Evolutionary conservation across 2,888 invertebrate genomes (phyloP), one percentile per base, ranked within the genome.

Genomic region (Leptopterna dolabrata): DNA sequence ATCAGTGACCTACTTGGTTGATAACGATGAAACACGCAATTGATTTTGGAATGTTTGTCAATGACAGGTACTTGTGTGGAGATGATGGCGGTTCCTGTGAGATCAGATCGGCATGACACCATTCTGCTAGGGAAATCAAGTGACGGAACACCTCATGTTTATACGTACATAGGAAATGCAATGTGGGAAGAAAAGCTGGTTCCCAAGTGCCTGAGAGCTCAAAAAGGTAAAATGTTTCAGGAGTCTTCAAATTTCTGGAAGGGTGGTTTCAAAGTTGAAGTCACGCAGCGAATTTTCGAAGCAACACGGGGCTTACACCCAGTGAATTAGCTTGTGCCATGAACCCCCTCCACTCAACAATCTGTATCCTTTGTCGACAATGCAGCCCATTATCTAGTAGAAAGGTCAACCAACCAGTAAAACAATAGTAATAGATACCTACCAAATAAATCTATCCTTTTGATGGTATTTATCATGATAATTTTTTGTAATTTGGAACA

Each of bases 81-180:
- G 45, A 78, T 78, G 45, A 43, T 78, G 0, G 45, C 45, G 0
- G 11, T 78, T 43, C 78, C 78, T 1, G 19, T 78, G 3, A 45
- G 24, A 24, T 45, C 78, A 3, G 24, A 41, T 7, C 41, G 45
- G 1, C 43, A 78, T 19, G 78, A 78, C 78, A 78, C 78, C 9
- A 43, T 78, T 45, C 43, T 78, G n/a, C 16, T 78, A 6, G 78
- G 78, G 27, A 78, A 78, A 45, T 78, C 78, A 27, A 36, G 43
- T 14, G 45, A 78, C 45, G 78, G 78, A 13, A 78, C 19, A 4
- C 78, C 78, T 1, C 78, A 78, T 24, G 6, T 78, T 19, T 78
- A 78, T 27, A 78, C 78, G 24, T 45, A n/a, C 3, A 19, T 43
- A 4, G 78, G 45, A 14, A n/a, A 19, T 45, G 63, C 19, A 24